phyloP scores from a whole-genome alignment of 2,113 vertebrate species.

The Misgurnus mizolepis region DNA sequence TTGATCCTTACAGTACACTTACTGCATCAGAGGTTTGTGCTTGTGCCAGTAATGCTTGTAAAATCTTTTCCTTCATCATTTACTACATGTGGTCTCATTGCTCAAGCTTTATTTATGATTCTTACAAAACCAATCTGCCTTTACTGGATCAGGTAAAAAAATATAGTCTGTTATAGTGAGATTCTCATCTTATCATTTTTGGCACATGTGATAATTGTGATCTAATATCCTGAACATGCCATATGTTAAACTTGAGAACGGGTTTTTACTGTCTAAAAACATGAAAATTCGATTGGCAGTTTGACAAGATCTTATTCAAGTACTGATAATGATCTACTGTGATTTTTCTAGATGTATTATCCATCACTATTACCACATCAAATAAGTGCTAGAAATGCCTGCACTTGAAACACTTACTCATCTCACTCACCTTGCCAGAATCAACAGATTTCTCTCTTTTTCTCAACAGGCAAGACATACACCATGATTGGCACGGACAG shows the following conservation, averaged over 20 bases:
- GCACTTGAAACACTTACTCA: slow-evolving; percentile 22
- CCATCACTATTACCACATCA: background rate
- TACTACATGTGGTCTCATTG: background rate
- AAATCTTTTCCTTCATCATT: slow-evolving; percentile 34
- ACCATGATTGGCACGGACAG: slow-evolving; percentile 96
- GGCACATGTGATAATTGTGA: too few species aligned
- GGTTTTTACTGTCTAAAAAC: background rate
- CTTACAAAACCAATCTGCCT: background rate
- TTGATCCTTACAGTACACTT: slow-evolving; percentile 60
- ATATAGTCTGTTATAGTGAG: background rate
- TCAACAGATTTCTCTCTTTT: slow-evolving; percentile 49
- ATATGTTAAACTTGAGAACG: background rate
- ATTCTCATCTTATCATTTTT: too few species aligned
- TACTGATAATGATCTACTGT: background rate
- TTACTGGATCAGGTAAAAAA: too few species aligned
- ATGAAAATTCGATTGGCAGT: background rate
- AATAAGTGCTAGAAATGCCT: slow-evolving; percentile 23
- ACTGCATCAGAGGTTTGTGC: slow-evolving; percentile 55
- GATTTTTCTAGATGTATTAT: background rate
- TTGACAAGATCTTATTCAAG: slow-evolving; percentile 4
- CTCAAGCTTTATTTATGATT: slow-evolving; percentile 15
- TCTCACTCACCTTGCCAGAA: slow-evolving; percentile 31
- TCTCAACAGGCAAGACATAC: slow-evolving; percentile 87
- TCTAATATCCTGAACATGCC: background rate
- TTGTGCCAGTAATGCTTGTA: slow-evolving; percentile 48